Evolutionary conservation across 2,113 vertebrate genomes (phyloP), one percentile per base, ranked within the genome.

Genomic region (Plecotus auritus): DNA sequence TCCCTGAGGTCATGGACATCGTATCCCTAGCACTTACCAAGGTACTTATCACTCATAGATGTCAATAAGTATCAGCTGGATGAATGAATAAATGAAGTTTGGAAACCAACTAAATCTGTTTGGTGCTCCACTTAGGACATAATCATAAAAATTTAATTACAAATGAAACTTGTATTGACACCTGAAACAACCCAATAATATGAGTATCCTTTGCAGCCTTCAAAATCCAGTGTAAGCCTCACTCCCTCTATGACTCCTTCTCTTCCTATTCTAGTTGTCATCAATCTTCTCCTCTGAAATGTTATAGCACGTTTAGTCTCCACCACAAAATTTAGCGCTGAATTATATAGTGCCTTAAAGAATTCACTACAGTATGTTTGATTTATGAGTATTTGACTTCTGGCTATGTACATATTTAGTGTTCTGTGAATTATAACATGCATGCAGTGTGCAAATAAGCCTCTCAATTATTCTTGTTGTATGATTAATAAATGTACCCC

Each of bases 211-310:
- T 81, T 51, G 59, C 4, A 80, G 37, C 37, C 45, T 92, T 93
- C 56, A 76, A 87, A 91, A 42, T 74, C 45, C 61, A 49, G 18
- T 26, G 0, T 70, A 72, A 78, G 45, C 74, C 49, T 67, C 37
- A 49, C 45, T 88, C 37, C 26, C 40, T 77, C 22, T 13, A 32
- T 49, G 54, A 67, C 23, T 54, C 54, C 40, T 72, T 66, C 32
- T 47, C 20, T 51, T 87, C 30, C 37, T 37, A 42, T 16, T 80
- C 56, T 35, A 85, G 40, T 69, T 85, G 78, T 69, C 69, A 81
- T 88, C 69, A 74, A 74, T 91, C 66, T 85, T 70, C 37, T 73
- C 32, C 45, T 94, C 66, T 84, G 54, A 96, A 88, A 93, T 88
- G 84, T 74, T 91, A 91, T 9, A 88, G 56, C 54, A 85, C 37